A percentile compares a stretch with the other conserved stretches of the same genome.
phyloP scores from a whole-genome alignment of 1,140 invertebrate genomes.

The Micrasema longulum region DNA sequence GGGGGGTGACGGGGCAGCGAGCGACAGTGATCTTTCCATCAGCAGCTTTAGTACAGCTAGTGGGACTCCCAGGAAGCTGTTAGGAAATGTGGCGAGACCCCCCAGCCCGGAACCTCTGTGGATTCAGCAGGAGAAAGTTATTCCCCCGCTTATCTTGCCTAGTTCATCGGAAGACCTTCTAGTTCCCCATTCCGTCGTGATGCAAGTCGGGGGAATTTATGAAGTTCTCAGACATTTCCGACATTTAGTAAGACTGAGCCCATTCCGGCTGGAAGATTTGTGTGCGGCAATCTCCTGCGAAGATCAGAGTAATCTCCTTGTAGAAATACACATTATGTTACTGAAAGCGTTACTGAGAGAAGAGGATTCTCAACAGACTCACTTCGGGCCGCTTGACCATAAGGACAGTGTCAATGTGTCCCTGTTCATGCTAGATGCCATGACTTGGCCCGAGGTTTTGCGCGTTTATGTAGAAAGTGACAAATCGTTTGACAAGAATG shows the following conservation, averaged over 20 bases:
- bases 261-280: conserved; percentile 96
- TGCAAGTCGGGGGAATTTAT: conserved; percentile 88
- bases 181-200: conserved; percentile 80
- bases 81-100: conserved; percentile 69
- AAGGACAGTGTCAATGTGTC: conserved; percentile 96
- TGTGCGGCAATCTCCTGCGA: conserved; percentile 92
- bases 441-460: conserved; percentile 95
- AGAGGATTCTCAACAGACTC: conserved; percentile 94
- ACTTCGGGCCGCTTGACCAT: conserved; percentile 94
- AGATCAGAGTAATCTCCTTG: conserved; percentile 90
- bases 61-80: conserved; percentile 70
- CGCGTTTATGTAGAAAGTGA: conserved; percentile 91
- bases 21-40: conserved; percentile 86
- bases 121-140: conserved; percentile 83
- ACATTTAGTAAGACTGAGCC: conserved; percentile 89
- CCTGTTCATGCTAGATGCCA: conserved; percentile 90
- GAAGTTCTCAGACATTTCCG: conserved; percentile 94
- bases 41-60: conserved; percentile 81
- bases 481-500: conserved; percentile 79
- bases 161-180: conserved; percentile 91
- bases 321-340: conserved; percentile 93
- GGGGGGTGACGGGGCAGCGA: conserved; percentile 73
- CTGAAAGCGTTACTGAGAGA: conserved; percentile 92
- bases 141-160: conserved; percentile 83
- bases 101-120: conserved; percentile 89